Evolutionary conservation across 35 echinoderm and acorn worm species (phyloP).

Genomic region (Nesometra sesokonis): DNA sequence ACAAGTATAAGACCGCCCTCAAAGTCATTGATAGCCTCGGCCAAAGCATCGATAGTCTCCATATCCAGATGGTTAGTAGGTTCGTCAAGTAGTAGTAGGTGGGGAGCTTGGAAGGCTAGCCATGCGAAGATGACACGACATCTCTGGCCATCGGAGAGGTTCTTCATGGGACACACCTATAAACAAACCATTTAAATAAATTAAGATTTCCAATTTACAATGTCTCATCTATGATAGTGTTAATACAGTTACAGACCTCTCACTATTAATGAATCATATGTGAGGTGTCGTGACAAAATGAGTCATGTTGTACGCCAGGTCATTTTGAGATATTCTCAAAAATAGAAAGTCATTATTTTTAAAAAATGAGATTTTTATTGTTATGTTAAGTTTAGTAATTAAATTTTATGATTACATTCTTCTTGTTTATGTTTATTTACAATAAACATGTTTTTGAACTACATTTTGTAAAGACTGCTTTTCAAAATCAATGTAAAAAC

Average conservation of each 20-base stretch:
- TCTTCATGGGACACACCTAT: conserved; percentile 84
- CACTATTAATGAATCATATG: neutral
- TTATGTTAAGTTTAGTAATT: too few relatives aligned
- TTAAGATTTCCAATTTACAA: too few relatives aligned
- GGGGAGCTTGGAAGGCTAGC: conserved; percentile 59
- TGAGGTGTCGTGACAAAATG: too few relatives aligned
- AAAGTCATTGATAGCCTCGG: conserved; percentile 90
- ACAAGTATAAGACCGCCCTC: conserved; percentile 84
- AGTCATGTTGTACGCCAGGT: too few relatives aligned
- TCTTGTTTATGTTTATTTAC: too few relatives aligned
- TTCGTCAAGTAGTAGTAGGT: conserved; percentile 92
- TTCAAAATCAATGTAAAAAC: neutral
- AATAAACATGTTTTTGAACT: neutral
- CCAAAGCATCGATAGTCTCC: conserved; percentile 96
- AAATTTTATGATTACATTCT: too few relatives aligned
- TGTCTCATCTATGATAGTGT: neutral
- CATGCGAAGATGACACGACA: conserved; percentile 94
- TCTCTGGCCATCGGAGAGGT: conserved; percentile 86
- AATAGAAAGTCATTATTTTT: too few relatives aligned
- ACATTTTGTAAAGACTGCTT: neutral
- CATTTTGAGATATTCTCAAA: too few relatives aligned
- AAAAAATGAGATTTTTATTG: too few relatives aligned
- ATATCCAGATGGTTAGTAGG: conserved; percentile 99
- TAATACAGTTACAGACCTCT: neutral
- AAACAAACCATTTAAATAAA: conserved; percentile 18